A percentile compares a stretch with the other conserved stretches of the same genome.
phyloP scores from a whole-genome alignment of 1,140 invertebrate genomes.

The Drosophila biarmipes region DNA sequence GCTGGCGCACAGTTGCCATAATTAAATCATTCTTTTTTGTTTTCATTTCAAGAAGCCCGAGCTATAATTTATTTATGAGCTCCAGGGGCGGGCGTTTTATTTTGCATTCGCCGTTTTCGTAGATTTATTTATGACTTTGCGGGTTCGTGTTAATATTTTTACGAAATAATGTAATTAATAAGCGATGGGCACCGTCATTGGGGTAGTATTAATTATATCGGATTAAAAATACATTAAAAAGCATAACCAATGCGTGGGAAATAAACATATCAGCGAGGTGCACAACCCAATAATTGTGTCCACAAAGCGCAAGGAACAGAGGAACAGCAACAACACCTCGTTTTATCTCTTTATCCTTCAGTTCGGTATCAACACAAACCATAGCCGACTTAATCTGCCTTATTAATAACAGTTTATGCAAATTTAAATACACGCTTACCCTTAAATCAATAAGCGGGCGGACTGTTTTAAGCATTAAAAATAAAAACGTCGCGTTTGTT shows the following conservation, averaged over 20 bases:
- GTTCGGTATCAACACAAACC: slow-evolving; percentile 16
- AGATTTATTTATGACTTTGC: slow-evolving; percentile 73
- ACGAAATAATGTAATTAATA: slow-evolving; percentile 63
- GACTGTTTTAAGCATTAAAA: slow-evolving; percentile 29
- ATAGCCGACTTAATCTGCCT: slow-evolving; percentile 51
- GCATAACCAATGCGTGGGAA: slow-evolving; percentile 27
- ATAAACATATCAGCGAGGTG: slow-evolving; percentile 42
- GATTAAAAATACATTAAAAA: slow-evolving; percentile 55
- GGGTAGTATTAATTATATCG: slow-evolving; percentile 53
- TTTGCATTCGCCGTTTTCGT: slow-evolving; percentile 44
- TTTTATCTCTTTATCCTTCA: slow-evolving; percentile 11
- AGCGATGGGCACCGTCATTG: slow-evolving; percentile 13
- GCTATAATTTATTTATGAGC: slow-evolving; percentile 63
- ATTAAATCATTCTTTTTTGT: slow-evolving; percentile 37
- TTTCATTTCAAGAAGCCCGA: slow-evolving; percentile 33
- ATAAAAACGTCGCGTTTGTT: slow-evolving; percentile 42
- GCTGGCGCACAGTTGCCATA: slow-evolving; percentile 18
- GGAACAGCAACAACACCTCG: slow-evolving; percentile 10
- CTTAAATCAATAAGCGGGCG: slow-evolving; percentile 66
- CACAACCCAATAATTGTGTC: slow-evolving; percentile 16
- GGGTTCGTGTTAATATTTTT: slow-evolving; percentile 59
- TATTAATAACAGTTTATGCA: slow-evolving; percentile 78
- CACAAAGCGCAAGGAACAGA: slow-evolving; percentile 6
- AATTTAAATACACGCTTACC: slow-evolving; percentile 73
- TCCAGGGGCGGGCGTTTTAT: slow-evolving; percentile 5